phyloP scores from a whole-genome alignment of 2,113 vertebrate species.

The Heliornis fulica region DNA sequence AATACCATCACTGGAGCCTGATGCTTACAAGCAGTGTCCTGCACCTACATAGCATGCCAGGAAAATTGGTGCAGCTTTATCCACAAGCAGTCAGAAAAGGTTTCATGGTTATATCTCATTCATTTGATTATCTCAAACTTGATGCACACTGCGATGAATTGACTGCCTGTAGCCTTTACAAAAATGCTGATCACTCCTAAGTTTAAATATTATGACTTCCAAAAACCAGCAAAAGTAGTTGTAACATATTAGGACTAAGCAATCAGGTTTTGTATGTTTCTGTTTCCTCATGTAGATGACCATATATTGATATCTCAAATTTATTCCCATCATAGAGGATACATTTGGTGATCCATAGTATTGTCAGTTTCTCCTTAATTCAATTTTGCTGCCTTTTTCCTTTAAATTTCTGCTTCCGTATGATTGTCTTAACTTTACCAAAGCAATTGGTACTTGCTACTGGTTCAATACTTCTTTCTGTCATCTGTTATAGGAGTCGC shows the following conservation, averaged over 20 bases:
- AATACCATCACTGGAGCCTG: background rate
- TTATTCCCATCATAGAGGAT: background rate
- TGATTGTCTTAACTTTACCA: background rate
- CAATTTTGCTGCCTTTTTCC: background rate
- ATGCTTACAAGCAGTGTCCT: background rate
- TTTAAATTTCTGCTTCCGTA: background rate
- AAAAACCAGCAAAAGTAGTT: background rate
- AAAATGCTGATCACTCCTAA: background rate
- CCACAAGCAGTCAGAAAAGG: background rate
- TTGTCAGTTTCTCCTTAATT: background rate
- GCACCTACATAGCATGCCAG: background rate
- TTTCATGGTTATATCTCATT: background rate
- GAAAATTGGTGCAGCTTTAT: background rate
- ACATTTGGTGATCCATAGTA: background rate
- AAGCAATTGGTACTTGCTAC: background rate
- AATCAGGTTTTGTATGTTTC: background rate
- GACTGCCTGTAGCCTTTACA: background rate
- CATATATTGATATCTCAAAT: background rate
- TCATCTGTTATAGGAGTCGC: background rate
- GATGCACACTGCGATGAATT: background rate
- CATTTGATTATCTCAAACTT: background rate
- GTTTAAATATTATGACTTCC: background rate
- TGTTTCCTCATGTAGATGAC: background rate
- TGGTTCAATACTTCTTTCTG: background rate
- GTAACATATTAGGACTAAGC: background rate